Evolutionary conservation across 2,797 vertebrate species (phyloP).

Genomic region (Podarcis lilfordi): DNA sequence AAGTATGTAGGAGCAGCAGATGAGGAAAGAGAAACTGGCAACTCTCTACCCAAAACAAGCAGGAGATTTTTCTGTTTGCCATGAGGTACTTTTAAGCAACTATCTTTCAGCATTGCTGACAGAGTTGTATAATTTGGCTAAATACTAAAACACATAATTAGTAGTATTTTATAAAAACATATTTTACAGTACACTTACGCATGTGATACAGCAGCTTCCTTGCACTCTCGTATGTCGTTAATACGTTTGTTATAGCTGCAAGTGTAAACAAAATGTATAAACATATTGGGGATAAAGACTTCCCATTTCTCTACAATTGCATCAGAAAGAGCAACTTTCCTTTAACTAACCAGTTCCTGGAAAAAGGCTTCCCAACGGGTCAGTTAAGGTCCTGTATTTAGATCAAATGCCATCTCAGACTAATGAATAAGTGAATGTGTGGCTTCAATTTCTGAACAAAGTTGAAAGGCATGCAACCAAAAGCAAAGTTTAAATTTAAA

Average conservation of each 20-base stretch:
- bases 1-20: background rate
- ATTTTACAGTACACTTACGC: constrained; percentile 83
- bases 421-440: background rate
- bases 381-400: background rate
- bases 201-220: constrained; percentile 95
- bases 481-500: background rate
- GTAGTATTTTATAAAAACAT: background rate
- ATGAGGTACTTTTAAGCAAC: background rate
- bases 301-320: background rate
- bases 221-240: constrained; percentile 97
- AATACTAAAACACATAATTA: background rate
- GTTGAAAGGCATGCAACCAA: background rate
- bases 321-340: rapidly evolving
- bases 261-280: constrained; percentile 7
- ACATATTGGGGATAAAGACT: background rate
- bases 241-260: constrained; percentile 97
- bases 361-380: background rate
- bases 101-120: background rate
- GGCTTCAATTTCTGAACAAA: background rate
- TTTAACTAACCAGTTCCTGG: background rate
- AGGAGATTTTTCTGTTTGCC: background rate
- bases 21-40: background rate
- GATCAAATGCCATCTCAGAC: background rate
- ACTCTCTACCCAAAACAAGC: background rate
- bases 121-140: background rate